A percentile compares a stretch with the other conserved stretches of the same genome.
Evolutionary conservation across 2,888 invertebrate species (phyloP).

Genomic region (Coronaproctus castanopsis): DNA sequence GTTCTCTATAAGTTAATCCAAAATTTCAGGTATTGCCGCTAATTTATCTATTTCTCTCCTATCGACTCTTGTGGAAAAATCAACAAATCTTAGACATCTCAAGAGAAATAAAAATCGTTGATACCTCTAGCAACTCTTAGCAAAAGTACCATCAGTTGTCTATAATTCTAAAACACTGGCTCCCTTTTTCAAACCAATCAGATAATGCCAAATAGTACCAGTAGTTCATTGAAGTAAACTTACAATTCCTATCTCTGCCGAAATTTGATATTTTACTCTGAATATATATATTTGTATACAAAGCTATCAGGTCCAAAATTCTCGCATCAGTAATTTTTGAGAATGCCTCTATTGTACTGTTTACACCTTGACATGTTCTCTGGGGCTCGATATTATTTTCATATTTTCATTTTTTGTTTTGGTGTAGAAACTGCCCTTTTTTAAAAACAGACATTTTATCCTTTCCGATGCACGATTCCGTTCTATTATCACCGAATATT

Average conservation of each 20-base stretch:
- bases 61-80: not conserved
- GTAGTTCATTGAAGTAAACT: not conserved
- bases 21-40: not conserved
- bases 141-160: not conserved
- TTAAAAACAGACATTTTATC: not conserved
- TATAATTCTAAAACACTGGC: not conserved
- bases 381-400: not conserved
- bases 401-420: not conserved
- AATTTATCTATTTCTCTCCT: not conserved
- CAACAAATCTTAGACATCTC: not conserved
- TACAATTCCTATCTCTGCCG: not conserved
- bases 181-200: not conserved
- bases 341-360: not conserved
- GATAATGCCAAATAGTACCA: not conserved
- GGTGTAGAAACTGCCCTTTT: too few relatives aligned
- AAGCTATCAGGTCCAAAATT: not conserved
- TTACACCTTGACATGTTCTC: not conserved
- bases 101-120: not conserved
- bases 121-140: not conserved
- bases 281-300: not conserved
- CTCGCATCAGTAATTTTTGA: not conserved
- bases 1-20: not conserved
- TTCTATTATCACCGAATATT: not conserved
- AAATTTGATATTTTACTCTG: not conserved
- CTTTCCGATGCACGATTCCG: not conserved